Evolutionary conservation across 2,888 invertebrate species (phyloP), one percentile per base, ranked within the genome.

Genomic region (Tridacna gigas): DNA sequence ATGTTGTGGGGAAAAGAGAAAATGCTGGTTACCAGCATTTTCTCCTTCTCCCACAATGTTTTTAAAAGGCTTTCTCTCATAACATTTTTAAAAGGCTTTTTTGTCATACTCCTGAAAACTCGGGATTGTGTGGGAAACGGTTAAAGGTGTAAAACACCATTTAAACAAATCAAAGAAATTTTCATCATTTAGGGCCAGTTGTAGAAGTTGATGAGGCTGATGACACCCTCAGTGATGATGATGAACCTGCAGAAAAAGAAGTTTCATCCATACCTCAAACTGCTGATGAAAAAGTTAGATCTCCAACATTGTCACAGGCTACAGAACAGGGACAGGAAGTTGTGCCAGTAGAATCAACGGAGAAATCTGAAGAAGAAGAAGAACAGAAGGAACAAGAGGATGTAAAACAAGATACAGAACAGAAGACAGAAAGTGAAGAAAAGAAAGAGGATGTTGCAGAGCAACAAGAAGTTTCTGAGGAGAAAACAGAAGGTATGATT

Each of bases 201-300:
- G 92, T 94, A 9, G 94, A 94, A 77, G 92, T 94, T n/a, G 91
- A 94, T 80, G 94, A 94, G 77, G 92, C 89, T 22, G 92, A 92
- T 79, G 92, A 92, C 69, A 89, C 88, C n/a, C 74, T 91, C 51
- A 91, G 90, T 82, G 92, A 92, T 79, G 93, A 92, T 45, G 91
- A 92, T 37, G 88, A 84, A 3, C 67, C 74, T 9, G 79, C 79
- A 61, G 79, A 84, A 65, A 71, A 71, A n/a, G 74, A 85, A 47
- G 74, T 82, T 18, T 79, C 85, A n/a, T 80, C 85, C 4, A 60
- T 82, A 25, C 77, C 82, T 18, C 56, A 81, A 71, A 77, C 82
- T 18, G 74, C 82, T 25, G 83, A 86, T 61, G 81, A 75, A 66
- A 74, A 61, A 18, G 63, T 71, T 28, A 77, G 67, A 61, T 74